A percentile compares a stretch with the other conserved stretches of the same genome.
These are phyloP conservation scores for Eumaeus atala DNA, from an alignment of 1,140 invertebrate genomes.

Conservation along the genomic window DNA sequence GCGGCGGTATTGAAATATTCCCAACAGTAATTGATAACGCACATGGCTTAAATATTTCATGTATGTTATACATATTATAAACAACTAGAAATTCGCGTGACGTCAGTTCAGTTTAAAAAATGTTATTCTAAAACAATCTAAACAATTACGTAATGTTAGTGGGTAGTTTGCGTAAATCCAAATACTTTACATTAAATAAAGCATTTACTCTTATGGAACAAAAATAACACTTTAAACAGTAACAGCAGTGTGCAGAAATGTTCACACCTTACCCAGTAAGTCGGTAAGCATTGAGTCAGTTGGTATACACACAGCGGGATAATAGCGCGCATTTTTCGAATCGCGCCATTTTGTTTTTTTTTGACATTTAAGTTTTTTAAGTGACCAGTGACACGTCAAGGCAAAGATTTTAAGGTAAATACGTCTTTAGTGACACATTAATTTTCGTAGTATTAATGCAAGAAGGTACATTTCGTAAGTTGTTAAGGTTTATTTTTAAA, in stretches of 20 bases:
- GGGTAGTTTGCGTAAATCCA: not conserved
- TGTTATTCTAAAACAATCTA: not conserved
- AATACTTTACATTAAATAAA: not conserved
- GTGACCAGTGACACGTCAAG: constrained; percentile 11
- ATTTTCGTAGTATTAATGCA: not conserved
- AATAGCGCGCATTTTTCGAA: constrained; percentile 40
- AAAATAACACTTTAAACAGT: constrained; percentile 60
- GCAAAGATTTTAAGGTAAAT: constrained; percentile 4
- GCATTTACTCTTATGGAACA: constrained; percentile 32
- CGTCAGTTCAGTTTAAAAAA: too few species aligned
- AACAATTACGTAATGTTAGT: constrained; percentile 1
- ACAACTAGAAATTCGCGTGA: too few species aligned
- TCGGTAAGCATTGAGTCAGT: constrained; percentile 36
- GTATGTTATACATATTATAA: not conserved
- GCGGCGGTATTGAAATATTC: not conserved
- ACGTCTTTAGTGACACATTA: not conserved
- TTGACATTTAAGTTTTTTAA: constrained; percentile 24
- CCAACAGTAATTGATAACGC: too few species aligned
- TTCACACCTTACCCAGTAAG: constrained; percentile 49
- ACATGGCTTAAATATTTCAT: not conserved
- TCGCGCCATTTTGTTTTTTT: constrained; percentile 24
- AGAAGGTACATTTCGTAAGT: not conserved
- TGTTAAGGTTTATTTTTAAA: not conserved
- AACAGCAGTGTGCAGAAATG: constrained; percentile 41
- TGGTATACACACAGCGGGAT: constrained; percentile 36